Conservation (phyloP, 2,888 invertebrate species). For the Argynnis bischoffii region DNA sequence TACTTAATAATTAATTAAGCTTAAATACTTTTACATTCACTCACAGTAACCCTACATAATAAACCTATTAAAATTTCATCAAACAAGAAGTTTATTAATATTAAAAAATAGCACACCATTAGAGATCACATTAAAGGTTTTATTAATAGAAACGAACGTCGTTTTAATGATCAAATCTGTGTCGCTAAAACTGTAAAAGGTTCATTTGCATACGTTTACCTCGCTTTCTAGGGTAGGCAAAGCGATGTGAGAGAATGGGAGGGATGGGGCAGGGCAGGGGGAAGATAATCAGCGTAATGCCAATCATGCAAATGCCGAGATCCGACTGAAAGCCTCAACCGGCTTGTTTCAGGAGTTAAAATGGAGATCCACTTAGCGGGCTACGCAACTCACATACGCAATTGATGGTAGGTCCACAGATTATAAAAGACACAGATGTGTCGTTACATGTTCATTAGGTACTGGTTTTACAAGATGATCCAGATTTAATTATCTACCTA, state of each 20-base stretch:
- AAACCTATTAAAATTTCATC: no score
- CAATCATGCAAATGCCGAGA: conserved; percentile 82
- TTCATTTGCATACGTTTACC: conserved; percentile 74
- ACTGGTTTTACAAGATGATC: neutral
- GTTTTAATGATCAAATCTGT: conserved; percentile 37
- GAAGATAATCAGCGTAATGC: conserved; percentile 78
- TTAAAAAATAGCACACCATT: neutral
- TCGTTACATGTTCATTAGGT: neutral
- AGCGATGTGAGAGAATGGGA: conserved; percentile 43
- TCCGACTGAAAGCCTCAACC: conserved; percentile 81
- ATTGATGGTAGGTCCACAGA: conserved; percentile 67
- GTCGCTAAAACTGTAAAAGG: conserved; percentile 59
- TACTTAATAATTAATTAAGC: no score
- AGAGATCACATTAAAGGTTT: neutral
- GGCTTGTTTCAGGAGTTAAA: conserved; percentile 83
- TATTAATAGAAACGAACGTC: conserved; percentile 11
- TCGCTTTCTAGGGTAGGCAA: conserved; percentile 57
- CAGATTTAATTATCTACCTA: no score
- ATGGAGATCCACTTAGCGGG: conserved; percentile 81
- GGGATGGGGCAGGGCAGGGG: conserved; percentile 45
- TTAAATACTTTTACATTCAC: no score
- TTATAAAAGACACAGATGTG: conserved; percentile 33
- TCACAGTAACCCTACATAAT: no score
- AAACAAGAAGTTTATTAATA: no score
- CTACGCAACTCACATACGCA: conserved; percentile 80